Conservation (phyloP, 2,797 vertebrate genomes). For the Rhinatrema bivittatum region DNA sequence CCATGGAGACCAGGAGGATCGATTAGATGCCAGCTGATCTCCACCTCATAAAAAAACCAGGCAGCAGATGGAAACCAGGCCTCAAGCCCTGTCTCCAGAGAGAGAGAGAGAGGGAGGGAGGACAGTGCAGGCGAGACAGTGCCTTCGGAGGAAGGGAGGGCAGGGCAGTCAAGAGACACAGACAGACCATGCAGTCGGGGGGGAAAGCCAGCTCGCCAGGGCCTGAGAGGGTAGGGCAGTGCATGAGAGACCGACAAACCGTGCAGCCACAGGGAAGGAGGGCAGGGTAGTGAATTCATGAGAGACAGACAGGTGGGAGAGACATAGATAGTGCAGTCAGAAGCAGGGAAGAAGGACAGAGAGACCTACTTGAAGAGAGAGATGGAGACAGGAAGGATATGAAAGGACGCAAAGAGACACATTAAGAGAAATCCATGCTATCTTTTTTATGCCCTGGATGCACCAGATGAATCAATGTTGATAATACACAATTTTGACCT, state of each 20-base stretch:
- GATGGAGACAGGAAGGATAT: constrained; percentile 2
- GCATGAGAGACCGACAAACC: no score
- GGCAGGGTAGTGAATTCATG: no score
- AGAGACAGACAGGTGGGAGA: no score
- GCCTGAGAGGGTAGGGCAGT: constrained; percentile 7
- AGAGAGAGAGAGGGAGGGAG: constrained; percentile 6
- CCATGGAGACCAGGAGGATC: constrained; percentile 85
- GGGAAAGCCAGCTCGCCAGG: no score
- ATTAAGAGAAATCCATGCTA: no score
- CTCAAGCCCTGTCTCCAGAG: constrained; percentile 68
- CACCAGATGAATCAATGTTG: no score
- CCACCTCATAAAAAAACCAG: constrained; percentile 69
- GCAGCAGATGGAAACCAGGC: constrained; percentile 77
- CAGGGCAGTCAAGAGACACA: constrained; percentile 13
- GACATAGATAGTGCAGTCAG: no score
- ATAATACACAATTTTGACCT: no score
- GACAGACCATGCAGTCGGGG: no score
- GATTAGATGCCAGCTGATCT: constrained; percentile 84
- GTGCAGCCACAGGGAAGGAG: no score
- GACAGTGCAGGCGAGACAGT: constrained; percentile 28
- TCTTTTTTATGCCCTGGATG: no score
- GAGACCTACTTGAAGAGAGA: constrained; percentile 1
- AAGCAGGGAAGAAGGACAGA: constrained; percentile 12
- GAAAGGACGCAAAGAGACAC: neutral
- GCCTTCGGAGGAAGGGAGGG: constrained; percentile 8